Base-by-base conservation (phyloP, 2,888 invertebrate genomes). In the Sceliomorpha sp. region DNA sequence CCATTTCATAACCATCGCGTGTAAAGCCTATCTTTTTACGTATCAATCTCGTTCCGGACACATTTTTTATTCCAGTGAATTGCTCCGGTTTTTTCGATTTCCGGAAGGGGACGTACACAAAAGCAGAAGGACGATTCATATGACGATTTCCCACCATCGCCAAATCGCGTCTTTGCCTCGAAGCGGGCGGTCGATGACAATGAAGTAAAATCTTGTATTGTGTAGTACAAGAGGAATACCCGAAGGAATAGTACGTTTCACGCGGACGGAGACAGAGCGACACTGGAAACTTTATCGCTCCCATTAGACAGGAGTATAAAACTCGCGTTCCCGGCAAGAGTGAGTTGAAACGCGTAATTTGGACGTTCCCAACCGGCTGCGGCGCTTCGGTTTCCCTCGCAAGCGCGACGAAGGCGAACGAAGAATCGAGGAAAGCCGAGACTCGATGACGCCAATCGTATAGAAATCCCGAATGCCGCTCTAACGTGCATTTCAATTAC, bases 401-500 rank as follows among this genome's bases (percentile, higher is more conserved):
- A n/a, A n/a, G n/a, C n/a, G n/a, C n/a, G n/a, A n/a, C n/a, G n/a
- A n/a, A n/a, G n/a, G n/a, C n/a, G n/a, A n/a, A n/a, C n/a, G n/a
- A n/a, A n/a, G n/a, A n/a, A n/a, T n/a, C n/a, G n/a, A n/a, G n/a
- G n/a, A n/a, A n/a, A n/a, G 34, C 12, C 34, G 15, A 20, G 40
- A 9, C 40, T 20, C 26, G 42, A 13, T 10, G 39, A 40, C 39
- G 24, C 39, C 39, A 40, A 24, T 20, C 24, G 39, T 40, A 24
- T 24, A 9, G 39, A 20, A 9, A 24, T 5, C 20, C 20, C 20
- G 10, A 34, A 34, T 12, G 34, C 34, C 39, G 39, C 9, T 29
- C 32, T 12, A 13, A 32, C 36, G 24, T 55, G 53, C 68, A 50
- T 64, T 63, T 72, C 73, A 62, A 60, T 79, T 64, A 74, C 76